A percentile compares a stretch with the other conserved stretches of the same genome.
phyloP scores from a whole-genome alignment of 2,888 invertebrate species.

The Scaptodrosophila latifasciaeformis region DNA sequence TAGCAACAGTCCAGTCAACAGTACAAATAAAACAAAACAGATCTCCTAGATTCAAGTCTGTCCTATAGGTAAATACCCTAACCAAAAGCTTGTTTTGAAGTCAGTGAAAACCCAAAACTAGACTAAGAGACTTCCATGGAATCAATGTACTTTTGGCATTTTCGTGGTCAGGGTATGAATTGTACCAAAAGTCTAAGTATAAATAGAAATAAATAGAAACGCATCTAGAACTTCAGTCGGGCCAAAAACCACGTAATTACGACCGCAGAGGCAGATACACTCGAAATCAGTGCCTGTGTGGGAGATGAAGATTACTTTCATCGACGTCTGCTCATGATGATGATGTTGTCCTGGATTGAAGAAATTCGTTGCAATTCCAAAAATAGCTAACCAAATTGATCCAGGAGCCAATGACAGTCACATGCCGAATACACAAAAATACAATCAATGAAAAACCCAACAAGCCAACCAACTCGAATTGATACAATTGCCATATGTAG shows the following conservation, averaged over 20 bases:
- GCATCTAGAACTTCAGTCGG: background rate
- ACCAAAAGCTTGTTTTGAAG: too few species aligned
- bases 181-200: too few species aligned
- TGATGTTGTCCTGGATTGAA: background rate
- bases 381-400: conserved; percentile 30
- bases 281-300: background rate
- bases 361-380: conserved; percentile 15
- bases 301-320: background rate
- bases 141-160: too few species aligned
- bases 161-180: too few species aligned
- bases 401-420: conserved; percentile 10
- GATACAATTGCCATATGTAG: too few species aligned
- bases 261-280: conserved; percentile 5
- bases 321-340: background rate
- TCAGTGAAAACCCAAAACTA: conserved; percentile 23
- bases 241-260: conserved; percentile 46
- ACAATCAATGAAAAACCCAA: too few species aligned
- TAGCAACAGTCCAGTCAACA: conserved; percentile 9
- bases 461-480: too few species aligned
- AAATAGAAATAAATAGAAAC: background rate
- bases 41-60: too few species aligned
- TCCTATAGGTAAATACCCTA: too few species aligned
- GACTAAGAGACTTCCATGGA: too few species aligned
- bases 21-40: too few species aligned
- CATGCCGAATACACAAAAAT: too few species aligned